Evolutionary conservation across 1,140 invertebrate genomes (phyloP).

Genomic region (Drosophila navojoa): DNA sequence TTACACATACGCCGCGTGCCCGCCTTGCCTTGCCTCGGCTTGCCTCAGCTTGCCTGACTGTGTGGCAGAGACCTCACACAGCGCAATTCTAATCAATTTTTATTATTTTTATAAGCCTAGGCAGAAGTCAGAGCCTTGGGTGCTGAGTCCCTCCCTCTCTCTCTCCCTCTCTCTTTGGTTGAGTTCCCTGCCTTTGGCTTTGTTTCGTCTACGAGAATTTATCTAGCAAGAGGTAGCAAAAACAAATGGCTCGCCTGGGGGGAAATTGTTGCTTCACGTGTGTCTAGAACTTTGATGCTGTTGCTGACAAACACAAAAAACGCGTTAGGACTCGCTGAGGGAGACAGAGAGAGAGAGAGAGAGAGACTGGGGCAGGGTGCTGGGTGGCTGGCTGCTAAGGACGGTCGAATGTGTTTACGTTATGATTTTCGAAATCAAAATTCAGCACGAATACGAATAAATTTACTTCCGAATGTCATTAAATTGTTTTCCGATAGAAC

Average conservation of each 20-base stretch:
- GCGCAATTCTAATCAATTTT: conserved; percentile 84
- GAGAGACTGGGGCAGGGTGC: not conserved
- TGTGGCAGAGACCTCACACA: conserved; percentile 27
- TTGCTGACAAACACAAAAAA: conserved; percentile 71
- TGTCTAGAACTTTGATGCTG: conserved; percentile 43
- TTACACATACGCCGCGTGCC: conserved; percentile 56
- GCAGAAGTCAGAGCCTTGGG: conserved; percentile 32
- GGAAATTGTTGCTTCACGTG: conserved; percentile 57
- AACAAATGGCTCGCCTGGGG: conserved; percentile 75
- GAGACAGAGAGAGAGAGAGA: not conserved
- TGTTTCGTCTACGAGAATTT: conserved; percentile 71
- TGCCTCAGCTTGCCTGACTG: conserved; percentile 3
- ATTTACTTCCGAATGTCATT: conserved; percentile 84
- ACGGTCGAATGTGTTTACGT: conserved; percentile 78
- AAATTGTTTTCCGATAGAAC: conserved; percentile 84
- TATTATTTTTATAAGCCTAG: conserved; percentile 83
- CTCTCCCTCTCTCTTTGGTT: not conserved
- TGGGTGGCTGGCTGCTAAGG: conserved; percentile 14
- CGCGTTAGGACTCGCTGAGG: conserved; percentile 19
- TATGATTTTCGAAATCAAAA: conserved; percentile 84
- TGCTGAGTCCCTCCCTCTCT: not conserved
- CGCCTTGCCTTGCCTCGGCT: not conserved
- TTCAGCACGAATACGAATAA: conserved; percentile 83
- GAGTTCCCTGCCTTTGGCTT: conserved; percentile 50
- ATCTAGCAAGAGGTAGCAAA: conserved; percentile 67